phyloP scores from a whole-genome alignment of 1,140 invertebrate genomes.

The Drosophila bifasciata region DNA sequence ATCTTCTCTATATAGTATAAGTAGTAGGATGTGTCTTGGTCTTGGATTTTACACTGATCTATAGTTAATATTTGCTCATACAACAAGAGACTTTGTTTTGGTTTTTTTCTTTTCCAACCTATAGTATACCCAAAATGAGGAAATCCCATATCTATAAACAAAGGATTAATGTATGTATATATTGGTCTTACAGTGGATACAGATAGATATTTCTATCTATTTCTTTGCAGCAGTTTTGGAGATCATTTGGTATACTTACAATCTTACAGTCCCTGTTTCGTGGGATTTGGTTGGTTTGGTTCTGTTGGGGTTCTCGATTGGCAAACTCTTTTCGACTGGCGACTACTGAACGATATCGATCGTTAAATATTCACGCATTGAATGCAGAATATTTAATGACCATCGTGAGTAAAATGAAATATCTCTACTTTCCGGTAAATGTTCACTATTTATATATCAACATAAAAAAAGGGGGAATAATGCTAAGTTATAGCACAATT shows the following conservation, averaged over 20 bases:
- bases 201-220: too few species aligned
- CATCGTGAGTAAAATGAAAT: conserved; percentile 52
- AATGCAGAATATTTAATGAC: conserved; percentile 68
- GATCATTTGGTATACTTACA: conserved; percentile 52
- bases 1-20: conserved; percentile 10
- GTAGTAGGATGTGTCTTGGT: conserved; percentile 9
- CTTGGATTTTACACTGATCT: too few species aligned
- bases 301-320: conserved; percentile 16
- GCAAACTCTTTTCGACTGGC: conserved; percentile 35
- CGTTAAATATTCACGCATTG: conserved; percentile 66
- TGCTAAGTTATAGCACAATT: not conserved
- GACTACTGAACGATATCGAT: conserved; percentile 60
- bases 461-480: conserved; percentile 38
- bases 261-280: conserved; percentile 9
- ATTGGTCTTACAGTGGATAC: too few species aligned
- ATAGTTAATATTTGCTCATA: not conserved
- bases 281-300: not conserved
- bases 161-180: not conserved
- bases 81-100: conserved; percentile 1
- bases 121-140: not conserved
- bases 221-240: not conserved
- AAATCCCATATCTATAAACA: not conserved
- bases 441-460: conserved; percentile 81
- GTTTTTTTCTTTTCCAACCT: not conserved
- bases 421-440: conserved; percentile 82